These are phyloP conservation scores for Cebidichthys violaceus DNA, from an alignment of 2,113 vertebrate species.

Conservation along the genomic window DNA sequence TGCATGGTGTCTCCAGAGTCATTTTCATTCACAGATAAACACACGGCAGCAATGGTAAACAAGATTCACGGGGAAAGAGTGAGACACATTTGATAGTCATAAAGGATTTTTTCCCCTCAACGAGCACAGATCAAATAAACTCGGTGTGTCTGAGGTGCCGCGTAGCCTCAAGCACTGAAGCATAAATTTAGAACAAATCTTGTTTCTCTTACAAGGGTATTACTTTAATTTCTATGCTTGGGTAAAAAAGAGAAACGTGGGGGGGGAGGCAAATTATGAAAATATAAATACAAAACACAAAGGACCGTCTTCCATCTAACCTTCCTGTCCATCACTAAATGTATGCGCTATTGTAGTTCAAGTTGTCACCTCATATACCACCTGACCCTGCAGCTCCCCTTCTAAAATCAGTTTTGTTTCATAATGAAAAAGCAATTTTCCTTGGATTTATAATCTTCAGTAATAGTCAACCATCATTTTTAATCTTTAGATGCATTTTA, in stretches of 20 bases:
- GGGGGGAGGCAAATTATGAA: conserved; percentile 63
- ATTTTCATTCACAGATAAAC: conserved; percentile 85
- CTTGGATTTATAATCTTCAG: conserved; percentile 87
- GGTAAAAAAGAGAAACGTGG: conserved; percentile 57
- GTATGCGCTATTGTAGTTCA: conserved; percentile 59
- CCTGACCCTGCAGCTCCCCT: conserved; percentile 80
- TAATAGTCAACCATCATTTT: conserved; percentile 88
- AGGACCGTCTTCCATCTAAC: conserved; percentile 61
- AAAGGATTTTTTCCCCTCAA: conserved; percentile 85
- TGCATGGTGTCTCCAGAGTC: conserved; percentile 80
- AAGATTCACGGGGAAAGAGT: conserved; percentile 83
- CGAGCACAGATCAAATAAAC: conserved; percentile 85
- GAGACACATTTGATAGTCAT: conserved; percentile 87
- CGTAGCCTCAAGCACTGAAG: conserved; percentile 84
- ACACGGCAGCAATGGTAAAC: conserved; percentile 83
- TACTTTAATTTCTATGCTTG: conserved; percentile 85
- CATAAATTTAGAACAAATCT: conserved; percentile 86
- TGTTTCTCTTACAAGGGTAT: conserved; percentile 86
- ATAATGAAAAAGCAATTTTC: conserved; percentile 88
- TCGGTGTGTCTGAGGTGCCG: conserved; percentile 82
- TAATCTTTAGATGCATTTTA: conserved; percentile 91
- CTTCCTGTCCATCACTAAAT: conserved; percentile 69
- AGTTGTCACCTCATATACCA: conserved; percentile 81
- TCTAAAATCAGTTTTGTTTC: conserved; percentile 85
- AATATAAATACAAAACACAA: conserved; percentile 30